Percentiles rank a stretch among this genome's conserved stretches.
Evolutionary conservation across 1,140 invertebrate species (phyloP).

Genomic region (Pseudomyrmex sp.): DNA sequence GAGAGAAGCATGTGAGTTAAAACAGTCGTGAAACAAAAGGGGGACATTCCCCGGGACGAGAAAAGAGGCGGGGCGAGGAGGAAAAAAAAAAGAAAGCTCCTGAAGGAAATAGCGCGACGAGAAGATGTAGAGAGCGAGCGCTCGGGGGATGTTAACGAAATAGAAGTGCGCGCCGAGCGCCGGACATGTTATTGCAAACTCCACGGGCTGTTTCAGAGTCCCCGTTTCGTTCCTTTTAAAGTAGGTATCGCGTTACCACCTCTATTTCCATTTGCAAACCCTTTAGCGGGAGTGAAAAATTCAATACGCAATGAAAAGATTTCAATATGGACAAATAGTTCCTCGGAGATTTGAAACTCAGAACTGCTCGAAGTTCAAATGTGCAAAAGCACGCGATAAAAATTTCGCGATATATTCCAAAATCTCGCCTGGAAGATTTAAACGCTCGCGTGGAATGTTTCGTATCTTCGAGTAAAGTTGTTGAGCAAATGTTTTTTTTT

Average conservation of each 20-base stretch:
- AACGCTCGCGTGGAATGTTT: neutral
- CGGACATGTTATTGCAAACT: slow-evolving; percentile 27
- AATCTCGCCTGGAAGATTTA: no score
- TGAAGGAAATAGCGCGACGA: slow-evolving; percentile 8
- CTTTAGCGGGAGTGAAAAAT: neutral
- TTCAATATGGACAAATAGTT: no score
- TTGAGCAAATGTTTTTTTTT: no score
- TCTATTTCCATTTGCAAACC: neutral
- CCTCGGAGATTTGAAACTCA: no score
- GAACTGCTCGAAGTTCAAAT: no score
- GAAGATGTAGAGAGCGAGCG: slow-evolving; percentile 52
- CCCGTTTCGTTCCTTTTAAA: neutral
- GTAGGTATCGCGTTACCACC: neutral
- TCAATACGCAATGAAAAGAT: neutral
- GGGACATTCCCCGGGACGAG: slow-evolving; percentile 28
- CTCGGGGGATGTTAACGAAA: slow-evolving; percentile 65
- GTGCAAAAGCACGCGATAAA: no score
- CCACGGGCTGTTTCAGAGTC: slow-evolving; percentile 12
- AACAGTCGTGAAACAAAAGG: slow-evolving; percentile 61
- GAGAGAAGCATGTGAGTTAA: slow-evolving; percentile 50
- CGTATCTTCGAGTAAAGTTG: neutral
- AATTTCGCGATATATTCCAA: neutral
- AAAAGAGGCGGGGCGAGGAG: neutral
- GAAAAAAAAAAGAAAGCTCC: neutral
- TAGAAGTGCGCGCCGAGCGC: slow-evolving; percentile 21